Conservation (phyloP, 2,797 vertebrate genomes). For the Spinus pinus region DNA sequence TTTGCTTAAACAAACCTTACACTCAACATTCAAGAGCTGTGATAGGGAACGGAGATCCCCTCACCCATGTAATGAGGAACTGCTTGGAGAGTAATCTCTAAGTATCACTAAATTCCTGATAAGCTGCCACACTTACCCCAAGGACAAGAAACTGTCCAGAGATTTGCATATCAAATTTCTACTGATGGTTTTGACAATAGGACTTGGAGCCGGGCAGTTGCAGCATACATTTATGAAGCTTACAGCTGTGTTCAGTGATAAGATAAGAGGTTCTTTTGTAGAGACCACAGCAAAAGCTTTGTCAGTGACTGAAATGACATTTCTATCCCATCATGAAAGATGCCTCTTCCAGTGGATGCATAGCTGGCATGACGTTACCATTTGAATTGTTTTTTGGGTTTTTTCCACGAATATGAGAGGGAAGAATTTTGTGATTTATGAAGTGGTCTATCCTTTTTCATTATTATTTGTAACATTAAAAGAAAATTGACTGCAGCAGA, state of each 20-base stretch:
- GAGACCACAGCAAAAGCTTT: conserved; percentile 20
- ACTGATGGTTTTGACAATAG: not conserved
- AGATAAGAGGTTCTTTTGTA: conserved; percentile 42
- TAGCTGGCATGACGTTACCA: not conserved
- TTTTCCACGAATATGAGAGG: not conserved
- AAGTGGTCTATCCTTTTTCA: not conserved
- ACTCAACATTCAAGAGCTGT: not conserved
- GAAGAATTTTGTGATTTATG: not conserved
- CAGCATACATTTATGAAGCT: conserved; percentile 1
- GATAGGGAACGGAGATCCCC: not conserved
- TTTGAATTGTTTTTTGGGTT: not conserved
- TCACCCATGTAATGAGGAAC: not conserved
- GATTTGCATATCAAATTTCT: conserved; percentile 41
- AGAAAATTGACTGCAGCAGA: conserved; percentile 10
- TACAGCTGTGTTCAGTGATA: conserved; percentile 39
- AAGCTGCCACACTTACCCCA: not conserved
- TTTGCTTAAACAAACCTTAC: not conserved
- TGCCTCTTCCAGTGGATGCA: not conserved
- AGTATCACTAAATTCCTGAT: conserved; percentile 22
- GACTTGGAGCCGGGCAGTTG: not conserved
- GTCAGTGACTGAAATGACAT: conserved; percentile 2
- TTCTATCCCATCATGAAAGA: conserved; percentile 36
- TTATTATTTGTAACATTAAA: conserved; percentile 21
- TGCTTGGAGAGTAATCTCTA: not conserved
- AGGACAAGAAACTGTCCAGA: conserved; percentile 9